Base-by-base conservation (phyloP, 2,797 vertebrate genomes). In the Enteromius trimaculatus region DNA sequence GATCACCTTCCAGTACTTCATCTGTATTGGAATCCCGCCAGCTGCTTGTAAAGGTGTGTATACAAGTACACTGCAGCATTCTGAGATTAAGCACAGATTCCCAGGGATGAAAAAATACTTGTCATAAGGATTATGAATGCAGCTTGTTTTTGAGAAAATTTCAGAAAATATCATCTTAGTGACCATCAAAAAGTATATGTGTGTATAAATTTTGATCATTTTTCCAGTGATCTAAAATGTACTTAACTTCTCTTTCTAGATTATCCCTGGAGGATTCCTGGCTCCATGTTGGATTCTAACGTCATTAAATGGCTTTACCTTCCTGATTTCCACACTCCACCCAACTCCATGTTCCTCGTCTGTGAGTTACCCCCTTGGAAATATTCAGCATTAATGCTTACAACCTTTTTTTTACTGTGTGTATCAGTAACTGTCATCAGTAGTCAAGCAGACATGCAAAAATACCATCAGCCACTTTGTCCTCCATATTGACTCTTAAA, bases 261-360 rank as follows among this genome's bases (percentile, higher is more conserved):
- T 77, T 99, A 99, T 88, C 97, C 98, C 3, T 99, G 98, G 98
- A 96, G 98, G 89, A 95, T 94, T 91, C 92, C 93, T 55, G 91
- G 88, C 79, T 94, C 95, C 76, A 88, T 86, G 39, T 95, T 96
- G 72, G 93, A 96, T 69, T 96, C 97, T 86, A 97, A 98, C 53
- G 95, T 99, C 91, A 95, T 99, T 90, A 99, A 98, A 90, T 99
- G 98, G 98, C 94, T 99, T 76, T 99, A 97, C 84, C 93, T 99
- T 85, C 98, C 98, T 70, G 98, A 99, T 87, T 99, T 99, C 91
- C 93, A 88, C 85, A 95, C 95, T 79, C 91, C 85, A 37, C 98
- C 98, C 80, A 96, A 95, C 86, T 90, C 98, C 0, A 87, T 93
- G 72, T 99, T 99, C 89, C 97, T 99, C 66, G 92, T 97, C 89